phyloP scores from a whole-genome alignment of 2,797 vertebrate genomes.

The Acridotheres tristis region DNA sequence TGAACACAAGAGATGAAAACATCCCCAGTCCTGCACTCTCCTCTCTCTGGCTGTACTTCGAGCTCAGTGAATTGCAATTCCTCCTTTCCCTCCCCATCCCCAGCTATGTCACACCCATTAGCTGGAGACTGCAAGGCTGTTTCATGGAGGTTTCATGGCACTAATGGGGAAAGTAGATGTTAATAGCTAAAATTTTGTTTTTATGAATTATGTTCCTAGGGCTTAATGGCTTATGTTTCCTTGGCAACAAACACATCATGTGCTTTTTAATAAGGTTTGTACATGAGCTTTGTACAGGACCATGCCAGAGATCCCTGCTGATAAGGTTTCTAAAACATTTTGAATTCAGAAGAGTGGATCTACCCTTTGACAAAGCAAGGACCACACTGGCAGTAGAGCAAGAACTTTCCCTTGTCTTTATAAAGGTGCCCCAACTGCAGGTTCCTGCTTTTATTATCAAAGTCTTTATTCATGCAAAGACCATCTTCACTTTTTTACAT shows the following conservation, averaged over 20 bases:
- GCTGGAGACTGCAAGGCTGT: constrained; percentile 14
- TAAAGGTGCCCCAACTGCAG: background rate
- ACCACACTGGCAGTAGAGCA: background rate
- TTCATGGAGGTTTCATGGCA: background rate
- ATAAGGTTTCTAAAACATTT: background rate
- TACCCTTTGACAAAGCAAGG: background rate
- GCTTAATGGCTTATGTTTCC: constrained; percentile 48
- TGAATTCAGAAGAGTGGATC: background rate
- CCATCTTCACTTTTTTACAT: background rate
- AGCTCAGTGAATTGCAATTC: background rate
- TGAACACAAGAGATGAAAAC: background rate
- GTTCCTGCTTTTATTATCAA: background rate
- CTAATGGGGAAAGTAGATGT: constrained; percentile 34
- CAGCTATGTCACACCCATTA: background rate
- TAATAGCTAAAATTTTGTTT: constrained; percentile 30
- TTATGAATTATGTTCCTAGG: constrained; percentile 26
- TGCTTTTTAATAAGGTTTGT: constrained; percentile 46
- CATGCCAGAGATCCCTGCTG: constrained; percentile 1
- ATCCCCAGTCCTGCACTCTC: background rate
- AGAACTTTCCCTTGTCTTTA: background rate
- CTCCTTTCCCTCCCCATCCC: background rate
- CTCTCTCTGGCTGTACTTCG: background rate
- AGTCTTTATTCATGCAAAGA: background rate
- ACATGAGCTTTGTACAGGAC: background rate
- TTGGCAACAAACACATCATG: constrained; percentile 38